Base-by-base conservation (phyloP, 2,888 invertebrate species). In the Megastigmus dorsalis region DNA sequence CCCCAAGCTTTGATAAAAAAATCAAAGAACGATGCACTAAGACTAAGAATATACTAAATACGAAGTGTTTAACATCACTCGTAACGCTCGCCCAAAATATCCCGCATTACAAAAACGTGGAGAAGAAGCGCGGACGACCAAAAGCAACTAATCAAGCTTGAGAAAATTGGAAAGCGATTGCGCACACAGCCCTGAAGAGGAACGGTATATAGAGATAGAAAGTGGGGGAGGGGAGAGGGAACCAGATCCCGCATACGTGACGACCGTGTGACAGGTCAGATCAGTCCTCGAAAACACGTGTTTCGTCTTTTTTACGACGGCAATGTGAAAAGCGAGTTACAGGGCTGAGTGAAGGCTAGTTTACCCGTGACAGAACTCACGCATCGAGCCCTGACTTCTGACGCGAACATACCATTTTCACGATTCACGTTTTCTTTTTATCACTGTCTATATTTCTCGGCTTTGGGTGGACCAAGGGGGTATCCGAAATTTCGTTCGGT, bases 91-190 rank as follows among this genome's bases (percentile, higher is more conserved):
- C 68, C 48, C 38, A 68, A 68, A 59, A 59, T 68, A 59, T 52
- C 52, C 30, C 55, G 45, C n/a, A 55, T 66, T 33, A 43, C 13
- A 55, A 45, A 33, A 66, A 33, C 10, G 13, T n/a, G 3, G 9
- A 28, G 26, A 7, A 30, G 33, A 7, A 36, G 20, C 54, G 9
- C 10, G 13, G 2, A 15, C 30, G 38, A 41, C 33, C n/a, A 38
- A 67, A 36, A 28, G 18, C 36, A 15, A 38, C 68, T 59, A 59
- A 68, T 59, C 59, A 50, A 36, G 68, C 50, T 38, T 59, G 68
- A 60, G 68, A 69, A 69, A 69, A 69, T 69, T 50, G 59, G 52
- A 69, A 69, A 69, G 52, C 59, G 15, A 59, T 68, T 59, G 57
- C 23, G 41, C 59, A 38, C 50, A 52, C 50, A 69, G 68, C 38